These are phyloP conservation scores for Darevskia nairensis DNA, from an alignment of 2,797 vertebrate genomes.

Conservation along the genomic window DNA sequence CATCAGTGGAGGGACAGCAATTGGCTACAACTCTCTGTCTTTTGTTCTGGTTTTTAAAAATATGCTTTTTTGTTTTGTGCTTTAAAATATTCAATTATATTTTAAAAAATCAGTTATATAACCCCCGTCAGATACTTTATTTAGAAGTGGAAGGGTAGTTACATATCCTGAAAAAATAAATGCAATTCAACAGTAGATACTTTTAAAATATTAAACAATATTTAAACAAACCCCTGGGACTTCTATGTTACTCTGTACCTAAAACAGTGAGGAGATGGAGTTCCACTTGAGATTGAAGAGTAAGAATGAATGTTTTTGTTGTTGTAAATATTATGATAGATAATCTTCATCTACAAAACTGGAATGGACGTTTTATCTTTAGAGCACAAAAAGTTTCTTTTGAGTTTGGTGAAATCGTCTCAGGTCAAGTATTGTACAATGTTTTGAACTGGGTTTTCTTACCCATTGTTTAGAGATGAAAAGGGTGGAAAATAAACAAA, in stretches of 20 bases:
- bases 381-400: constrained; percentile 39
- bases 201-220: not conserved
- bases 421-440: constrained; percentile 67
- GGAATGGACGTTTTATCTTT: constrained; percentile 47
- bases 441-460: constrained; percentile 75
- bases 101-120: not conserved
- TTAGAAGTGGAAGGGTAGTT: not conserved
- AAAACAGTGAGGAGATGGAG: not conserved
- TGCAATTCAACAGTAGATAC: not conserved
- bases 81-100: not conserved
- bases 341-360: constrained; percentile 39
- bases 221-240: not conserved
- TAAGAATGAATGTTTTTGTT: constrained; percentile 33
- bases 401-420: constrained; percentile 65
- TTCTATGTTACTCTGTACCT: not conserved
- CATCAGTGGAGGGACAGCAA: too few relatives aligned
- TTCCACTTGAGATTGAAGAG: not conserved
- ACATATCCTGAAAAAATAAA: not conserved
- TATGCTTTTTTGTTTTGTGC: not conserved
- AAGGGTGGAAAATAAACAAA: constrained; percentile 73
- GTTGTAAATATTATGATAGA: constrained; percentile 36
- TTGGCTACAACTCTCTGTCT: not conserved
- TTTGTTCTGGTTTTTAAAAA: not conserved
- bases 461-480: constrained; percentile 80
- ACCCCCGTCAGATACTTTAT: not conserved